Evolutionary conservation across 2,113 vertebrate species (phyloP), one percentile per base, ranked within the genome.

Genomic region (Spilogale gracilis): DNA sequence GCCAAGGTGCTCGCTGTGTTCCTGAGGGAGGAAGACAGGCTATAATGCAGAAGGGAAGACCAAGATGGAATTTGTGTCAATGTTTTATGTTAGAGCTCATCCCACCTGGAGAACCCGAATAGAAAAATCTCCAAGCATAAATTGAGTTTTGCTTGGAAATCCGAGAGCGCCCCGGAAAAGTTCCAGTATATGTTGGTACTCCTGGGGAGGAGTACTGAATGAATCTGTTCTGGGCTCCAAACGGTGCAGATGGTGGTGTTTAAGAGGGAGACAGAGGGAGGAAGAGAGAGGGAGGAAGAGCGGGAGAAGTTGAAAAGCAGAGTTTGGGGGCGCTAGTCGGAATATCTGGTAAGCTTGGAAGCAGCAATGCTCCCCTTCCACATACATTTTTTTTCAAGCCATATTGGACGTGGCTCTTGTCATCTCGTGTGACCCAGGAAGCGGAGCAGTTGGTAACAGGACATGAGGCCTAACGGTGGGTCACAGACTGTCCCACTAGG

Each of bases 181-280:
- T 93, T 78, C 45, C 71, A 10, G 0, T 80, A 63, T 82, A 48
- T 5, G 16, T 18, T 43, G 18, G 82, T 81, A n/a, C 38, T 96
- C 63, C 23, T 58, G 50, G 45, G 85, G 65, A 0, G 23, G 88
- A 92, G 45, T 71, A 92, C 85, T 73, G 76, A 38, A 38, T 45
- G 92, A 38, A 58, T 97, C 58, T 78, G 89, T 90, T 94, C 79
- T 91, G 82, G 82, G 91, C 56, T 54, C 0, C 96, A 78, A 83
- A 90, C 21, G 88, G 67, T 0, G 2, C 30, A 76, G 13, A 2
- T 9, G 32, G 14, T 30, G 1, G 23, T 21, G 73, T 50, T 30
- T 76, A n/a, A 9, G n/a, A 1, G 3, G 0, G 3, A 5, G 25
- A 13, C 20, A 14, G 48, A 32, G 60, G 23, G 54, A 38, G 11